A percentile compares a stretch with the other conserved stretches of the same genome.
These are phyloP conservation scores for Pseudochirops corinnae DNA, from an alignment of 2,797 vertebrate genomes.

Conservation along the genomic window DNA sequence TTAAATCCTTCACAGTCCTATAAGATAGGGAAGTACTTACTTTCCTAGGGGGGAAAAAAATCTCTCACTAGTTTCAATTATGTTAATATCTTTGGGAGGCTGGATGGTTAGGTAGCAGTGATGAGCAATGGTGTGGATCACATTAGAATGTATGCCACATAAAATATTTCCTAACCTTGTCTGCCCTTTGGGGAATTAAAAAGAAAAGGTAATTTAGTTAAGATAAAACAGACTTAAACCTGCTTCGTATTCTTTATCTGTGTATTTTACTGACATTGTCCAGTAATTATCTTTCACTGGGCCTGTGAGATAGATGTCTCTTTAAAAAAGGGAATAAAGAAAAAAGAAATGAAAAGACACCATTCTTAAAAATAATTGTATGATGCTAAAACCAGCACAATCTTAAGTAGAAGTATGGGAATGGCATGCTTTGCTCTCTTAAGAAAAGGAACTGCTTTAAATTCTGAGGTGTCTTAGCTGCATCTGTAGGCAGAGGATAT, in stretches of 20 bases:
- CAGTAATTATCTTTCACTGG: constrained; percentile 66
- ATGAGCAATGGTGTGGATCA: constrained; percentile 62
- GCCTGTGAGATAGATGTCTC: constrained; percentile 57
- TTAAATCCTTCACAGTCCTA: constrained; percentile 35
- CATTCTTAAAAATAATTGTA: neutral
- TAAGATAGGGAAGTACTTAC: constrained; percentile 38
- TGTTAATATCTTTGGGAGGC: constrained; percentile 57
- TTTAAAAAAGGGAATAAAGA: constrained; percentile 57
- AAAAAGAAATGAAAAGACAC: constrained; percentile 10
- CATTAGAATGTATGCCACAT: constrained; percentile 77
- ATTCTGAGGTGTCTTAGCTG: neutral
- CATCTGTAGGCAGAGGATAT: neutral
- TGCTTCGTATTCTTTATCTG: constrained; percentile 58
- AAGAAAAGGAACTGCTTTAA: constrained; percentile 17
- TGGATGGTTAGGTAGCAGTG: constrained; percentile 51
- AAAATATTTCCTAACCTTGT: constrained; percentile 62
- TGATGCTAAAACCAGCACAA: constrained; percentile 10
- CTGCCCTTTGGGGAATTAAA: constrained; percentile 67
- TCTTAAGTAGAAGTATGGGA: neutral
- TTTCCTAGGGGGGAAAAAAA: constrained; percentile 45
- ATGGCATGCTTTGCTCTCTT: neutral
- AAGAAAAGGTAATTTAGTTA: constrained; percentile 68
- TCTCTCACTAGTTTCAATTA: constrained; percentile 47
- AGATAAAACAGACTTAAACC: constrained; percentile 72
- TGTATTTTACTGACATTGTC: constrained; percentile 61